Evolutionary conservation across 1,140 invertebrate genomes (phyloP).

Genomic region (Zaprionus ornatus): DNA sequence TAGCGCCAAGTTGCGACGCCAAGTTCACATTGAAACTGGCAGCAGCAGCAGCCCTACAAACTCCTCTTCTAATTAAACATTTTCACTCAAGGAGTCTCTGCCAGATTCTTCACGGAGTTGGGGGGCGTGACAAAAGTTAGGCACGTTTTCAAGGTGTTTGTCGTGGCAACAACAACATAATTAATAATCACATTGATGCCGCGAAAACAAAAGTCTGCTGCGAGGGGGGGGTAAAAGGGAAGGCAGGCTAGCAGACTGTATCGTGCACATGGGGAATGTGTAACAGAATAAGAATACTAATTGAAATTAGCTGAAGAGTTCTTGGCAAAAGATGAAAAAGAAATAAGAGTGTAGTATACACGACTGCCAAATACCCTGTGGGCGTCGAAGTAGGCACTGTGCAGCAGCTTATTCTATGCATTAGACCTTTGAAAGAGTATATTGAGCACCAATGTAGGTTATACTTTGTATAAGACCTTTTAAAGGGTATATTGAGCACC

Average conservation of each 20-base stretch:
- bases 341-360: background rate
- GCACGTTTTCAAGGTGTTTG: background rate
- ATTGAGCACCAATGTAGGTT: too few species aligned
- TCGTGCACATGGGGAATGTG: background rate
- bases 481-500: too few species aligned
- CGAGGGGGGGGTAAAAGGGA: background rate
- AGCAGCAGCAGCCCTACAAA: slow-evolving; percentile 54
- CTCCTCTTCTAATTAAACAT: slow-evolving; percentile 72
- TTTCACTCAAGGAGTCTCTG: slow-evolving; percentile 35
- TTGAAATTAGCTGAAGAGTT: background rate
- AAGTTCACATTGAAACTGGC: slow-evolving; percentile 25
- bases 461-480: too few species aligned
- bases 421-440: too few species aligned
- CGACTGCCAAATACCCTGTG: background rate
- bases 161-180: slow-evolving; percentile 1
- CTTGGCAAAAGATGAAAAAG: background rate
- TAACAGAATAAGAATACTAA: background rate
- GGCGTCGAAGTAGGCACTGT: background rate
- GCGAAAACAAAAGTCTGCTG: background rate
- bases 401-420: too few species aligned
- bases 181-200: slow-evolving; percentile 8
- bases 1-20: slow-evolving; percentile 65
- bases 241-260: background rate
- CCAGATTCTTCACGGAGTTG: background rate
- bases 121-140: background rate